Base-by-base conservation (phyloP, 2,888 invertebrate species). In the Cerceris rybyensis region DNA sequence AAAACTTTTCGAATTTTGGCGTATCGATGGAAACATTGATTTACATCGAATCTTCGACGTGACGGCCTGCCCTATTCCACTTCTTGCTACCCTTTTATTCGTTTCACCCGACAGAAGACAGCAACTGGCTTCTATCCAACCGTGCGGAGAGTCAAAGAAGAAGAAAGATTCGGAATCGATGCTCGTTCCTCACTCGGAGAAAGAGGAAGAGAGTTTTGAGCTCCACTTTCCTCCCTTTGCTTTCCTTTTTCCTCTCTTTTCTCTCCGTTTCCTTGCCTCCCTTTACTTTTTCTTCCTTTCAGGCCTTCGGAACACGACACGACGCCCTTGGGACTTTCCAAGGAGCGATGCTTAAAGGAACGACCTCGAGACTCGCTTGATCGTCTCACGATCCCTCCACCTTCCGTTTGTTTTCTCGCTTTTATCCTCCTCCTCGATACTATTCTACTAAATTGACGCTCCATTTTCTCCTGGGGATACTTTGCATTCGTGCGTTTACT, bases 161-260 rank as follows among this genome's bases (percentile, higher is more conserved):
- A 55, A 61, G 75, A 77, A 78, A 52, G 61, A 70, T 75, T 75
- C 66, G 70, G 70, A 78, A 75, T 78, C 76, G 75, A 78, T 78
- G 75, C 54, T 46, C 9, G 60, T 43, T 11, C 17, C 49, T 39
- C 14, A 17, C n/a, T 41, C n/a, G 14, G 49, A 42, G 17, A 16
- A 13, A 11, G 54, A n/a, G 13, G 49, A 17, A 16, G 43, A 43
- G 42, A 46, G 50, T 13, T 49, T 68, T 49, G 8, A 50, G 46
- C 52, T 68, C 58, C 28, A 39, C 55, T 57, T 57, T 57, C 41
- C 46, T 17, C n/a, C 46, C 58, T 41, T 54, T 74, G 28, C 28
- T 28, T 28, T 28, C 28, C 28, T 28, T 28, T 28, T 28, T 28
- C 28, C 28, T 28, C 28, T 28, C 28, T 28, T 28, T 28, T 28